Evolutionary conservation across 2,113 vertebrate genomes (phyloP), one percentile per base, ranked within the genome.

Genomic region (Pseudorectes ferrugineus): DNA sequence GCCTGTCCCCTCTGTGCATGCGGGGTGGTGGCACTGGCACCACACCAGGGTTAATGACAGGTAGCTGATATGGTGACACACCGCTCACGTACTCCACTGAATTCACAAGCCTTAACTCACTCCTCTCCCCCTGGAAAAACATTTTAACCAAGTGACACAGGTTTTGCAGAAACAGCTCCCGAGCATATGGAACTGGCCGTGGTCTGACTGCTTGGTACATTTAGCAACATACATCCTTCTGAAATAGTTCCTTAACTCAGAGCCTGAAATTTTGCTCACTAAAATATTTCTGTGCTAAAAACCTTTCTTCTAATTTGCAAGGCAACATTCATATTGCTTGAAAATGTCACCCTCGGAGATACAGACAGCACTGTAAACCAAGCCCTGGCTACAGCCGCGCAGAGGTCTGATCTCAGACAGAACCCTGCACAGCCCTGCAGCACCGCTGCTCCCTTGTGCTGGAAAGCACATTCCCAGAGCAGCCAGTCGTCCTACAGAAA

Each of bases 31-130:
- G 99, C 68, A 97, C 95, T 0, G 99, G 99, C 28, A 96, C 97
- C 79, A 97, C 61, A 2, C 96, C 97, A 81, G 93, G 98, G 81
- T 97, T 98, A 87, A 98, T 96, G 71, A 98, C 96, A 1, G 99
- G 99, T 66, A 99, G 98, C 24, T 97, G 98, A 78, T 98, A 98
- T 0, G 97, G 97, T 4, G 99, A 98, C 45, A 96, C 45, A 14
- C 92, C 97, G 7, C 57, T 66, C 43, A 96, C 80, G 63, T 93
- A 84, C 26, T 98, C 98, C 74, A 59, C 7, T 2, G 93, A 76
- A 25, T 78, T 97, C 89, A 92, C 49, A 31, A 93, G 90, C 84
- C 93, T 98, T n/a, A 95, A 33, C 21, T 75, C 58, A 9, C 97
- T 96, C 81, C 96, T 98, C 68, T 98, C 96, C 89, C 97, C 96